phyloP scores from a whole-genome alignment of 2,888 invertebrate genomes.

The Dicranocentrus wangi region DNA sequence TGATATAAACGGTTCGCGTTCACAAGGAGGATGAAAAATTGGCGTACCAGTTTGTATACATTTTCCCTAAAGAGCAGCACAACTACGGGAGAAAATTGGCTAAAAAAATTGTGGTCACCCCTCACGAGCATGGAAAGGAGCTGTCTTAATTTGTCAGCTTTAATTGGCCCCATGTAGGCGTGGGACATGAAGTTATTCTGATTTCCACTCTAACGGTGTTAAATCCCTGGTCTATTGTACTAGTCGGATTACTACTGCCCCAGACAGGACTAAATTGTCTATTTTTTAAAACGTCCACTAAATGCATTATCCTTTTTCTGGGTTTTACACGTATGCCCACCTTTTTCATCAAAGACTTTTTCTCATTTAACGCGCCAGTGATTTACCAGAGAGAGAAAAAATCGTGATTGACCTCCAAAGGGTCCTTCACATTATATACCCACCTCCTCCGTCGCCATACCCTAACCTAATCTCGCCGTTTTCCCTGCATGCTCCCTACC shows the following conservation, averaged over 20 bases:
- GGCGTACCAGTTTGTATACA: too few species aligned
- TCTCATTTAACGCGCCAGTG: conserved; percentile 2
- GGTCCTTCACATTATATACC: conserved; percentile 58
- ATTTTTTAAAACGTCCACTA: conserved; percentile 29
- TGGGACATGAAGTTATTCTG: conserved; percentile 64
- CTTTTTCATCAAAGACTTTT: not conserved
- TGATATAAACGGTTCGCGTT: too few species aligned
- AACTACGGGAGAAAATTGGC: not conserved
- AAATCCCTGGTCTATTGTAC: not conserved
- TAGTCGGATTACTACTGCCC: not conserved
- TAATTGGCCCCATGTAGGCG: conserved; percentile 65
- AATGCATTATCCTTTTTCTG: too few species aligned
- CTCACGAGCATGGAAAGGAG: conserved; percentile 29
- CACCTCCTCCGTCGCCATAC: conserved; percentile 49
- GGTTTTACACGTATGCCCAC: not conserved
- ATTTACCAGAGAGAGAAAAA: conserved; percentile 19
- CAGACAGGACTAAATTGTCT: conserved; percentile 39
- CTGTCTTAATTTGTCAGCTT: conserved; percentile 66
- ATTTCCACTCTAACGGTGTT: conserved; percentile 41
- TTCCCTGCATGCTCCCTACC: conserved; percentile 34
- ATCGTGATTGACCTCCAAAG: conserved; percentile 66
- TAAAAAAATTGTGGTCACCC: too few species aligned
- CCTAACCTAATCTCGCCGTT: conserved; percentile 52
- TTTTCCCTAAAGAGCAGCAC: too few species aligned
- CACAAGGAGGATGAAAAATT: too few species aligned